Percentiles rank a stretch among this genome's conserved stretches.
These are phyloP conservation scores for Drosophila heteroneura DNA, from an alignment of 2,888 invertebrate genomes.

Conservation along the genomic window DNA sequence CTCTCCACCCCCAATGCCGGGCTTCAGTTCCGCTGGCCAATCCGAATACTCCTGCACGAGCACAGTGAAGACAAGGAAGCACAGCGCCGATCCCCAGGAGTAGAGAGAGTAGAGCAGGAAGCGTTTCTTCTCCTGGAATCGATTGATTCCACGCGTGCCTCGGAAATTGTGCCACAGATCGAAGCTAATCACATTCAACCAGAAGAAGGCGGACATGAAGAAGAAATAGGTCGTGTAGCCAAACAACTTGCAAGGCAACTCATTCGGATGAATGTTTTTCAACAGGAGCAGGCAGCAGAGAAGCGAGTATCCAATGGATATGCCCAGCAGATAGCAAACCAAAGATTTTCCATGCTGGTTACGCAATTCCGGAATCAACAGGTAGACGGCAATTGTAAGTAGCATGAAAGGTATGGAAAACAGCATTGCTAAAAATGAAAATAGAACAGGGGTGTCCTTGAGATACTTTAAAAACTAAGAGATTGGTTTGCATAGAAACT, in stretches of 20 bases:
- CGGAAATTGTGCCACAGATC: slow-evolving; percentile 91
- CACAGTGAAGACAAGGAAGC: slow-evolving; percentile 73
- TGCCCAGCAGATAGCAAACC: slow-evolving; percentile 90
- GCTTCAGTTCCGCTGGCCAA: slow-evolving; percentile 82
- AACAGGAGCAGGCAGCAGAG: slow-evolving; percentile 84
- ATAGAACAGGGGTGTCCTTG: accelerated
- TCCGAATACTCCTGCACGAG: slow-evolving; percentile 78
- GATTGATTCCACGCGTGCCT: slow-evolving; percentile 80
- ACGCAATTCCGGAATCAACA: slow-evolving; percentile 89
- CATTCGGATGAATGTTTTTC: slow-evolving; percentile 41
- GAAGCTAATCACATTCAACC: slow-evolving; percentile 95
- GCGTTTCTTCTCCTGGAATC: slow-evolving; percentile 82
- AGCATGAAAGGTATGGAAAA: slow-evolving; percentile 91
- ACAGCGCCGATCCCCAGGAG: slow-evolving; percentile 82
- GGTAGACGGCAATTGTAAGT: slow-evolving; percentile 90
- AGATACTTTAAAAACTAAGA: neutral
- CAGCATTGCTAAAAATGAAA: slow-evolving; percentile 87
- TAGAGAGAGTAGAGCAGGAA: slow-evolving; percentile 83
- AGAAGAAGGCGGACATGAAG: slow-evolving; percentile 93
- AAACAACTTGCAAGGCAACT: slow-evolving; percentile 66
- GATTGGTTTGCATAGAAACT: neutral
- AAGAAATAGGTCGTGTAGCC: slow-evolving; percentile 90
- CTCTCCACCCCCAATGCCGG: slow-evolving; percentile 86
- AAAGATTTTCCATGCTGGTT: slow-evolving; percentile 92
- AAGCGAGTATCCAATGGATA: slow-evolving; percentile 88